Base-by-base conservation (phyloP, 2,797 vertebrate genomes). In the Morus bassanus region DNA sequence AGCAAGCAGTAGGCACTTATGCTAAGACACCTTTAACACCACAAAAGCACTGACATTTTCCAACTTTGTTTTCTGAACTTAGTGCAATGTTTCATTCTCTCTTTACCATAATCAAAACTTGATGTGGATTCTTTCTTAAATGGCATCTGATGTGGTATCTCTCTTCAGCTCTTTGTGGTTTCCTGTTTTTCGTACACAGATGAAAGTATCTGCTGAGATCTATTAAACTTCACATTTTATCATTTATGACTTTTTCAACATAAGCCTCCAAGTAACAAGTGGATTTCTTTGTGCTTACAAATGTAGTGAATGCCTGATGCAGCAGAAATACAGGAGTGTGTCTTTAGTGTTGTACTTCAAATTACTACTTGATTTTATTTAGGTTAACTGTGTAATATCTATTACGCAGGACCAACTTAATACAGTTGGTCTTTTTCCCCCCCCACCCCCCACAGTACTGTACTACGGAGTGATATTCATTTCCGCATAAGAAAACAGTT, bases 121-220 rank as follows among this genome's bases (percentile, higher is more conserved):
- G 94, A 98, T 95, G 95, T 97, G 75, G 90, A 72, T 97, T 97
- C 92, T 95, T 97, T 97, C 94, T 96, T 91, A 98, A 97, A 97
- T 93, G 96, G 79, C 88, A 72, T 98, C 97, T 97, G 96, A 97
- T 98, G 97, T 98, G 98, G 97, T 98, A 79, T 97, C 56, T 98
- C 78, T 96, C 88, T 97, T 96, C 76, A 89, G 85, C 90, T 97
- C 85, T 96, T 95, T 98, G 98, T 97, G 98, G 98, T 98, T 98
- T 98, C 98, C 98, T 98, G 98, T 98, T 98, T 97, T 98, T 97
- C 96, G 31, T 95, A 97, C 84, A 59, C 89, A 97, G 93, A 97
- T 89, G 95, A 97, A 95, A 95, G 73, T 77, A 93, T 95, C 94
- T 97, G 84, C 93, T 96, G 91, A 95, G 91, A 77, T 92, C 88